Evolutionary conservation across 2,888 invertebrate genomes (phyloP).

Genomic region (Heterodera filipjevi): DNA sequence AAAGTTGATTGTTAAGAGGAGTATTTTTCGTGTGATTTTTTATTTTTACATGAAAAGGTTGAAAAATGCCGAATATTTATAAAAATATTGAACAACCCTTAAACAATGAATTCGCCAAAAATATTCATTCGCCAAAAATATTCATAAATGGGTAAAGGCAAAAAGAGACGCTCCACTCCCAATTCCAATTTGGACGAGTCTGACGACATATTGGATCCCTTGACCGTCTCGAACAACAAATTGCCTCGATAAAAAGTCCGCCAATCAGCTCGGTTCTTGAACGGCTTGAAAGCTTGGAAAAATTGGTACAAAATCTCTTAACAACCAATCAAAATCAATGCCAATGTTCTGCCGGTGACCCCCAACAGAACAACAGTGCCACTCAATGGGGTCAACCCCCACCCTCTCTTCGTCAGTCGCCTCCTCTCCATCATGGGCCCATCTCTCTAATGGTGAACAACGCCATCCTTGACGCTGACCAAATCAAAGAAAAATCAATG

Average conservation of each 20-base stretch:
- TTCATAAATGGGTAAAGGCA: not conserved
- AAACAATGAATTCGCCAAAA: too few species aligned
- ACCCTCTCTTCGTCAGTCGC: not conserved
- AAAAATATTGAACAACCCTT: too few species aligned
- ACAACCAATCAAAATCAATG: not conserved
- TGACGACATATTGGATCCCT: not conserved
- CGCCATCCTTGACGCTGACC: not conserved
- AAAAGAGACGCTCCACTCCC: not conserved
- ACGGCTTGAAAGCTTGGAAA: not conserved
- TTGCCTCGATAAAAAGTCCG: not conserved
- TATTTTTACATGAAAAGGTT: too few species aligned
- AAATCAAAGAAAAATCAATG: not conserved
- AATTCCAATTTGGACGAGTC: not conserved
- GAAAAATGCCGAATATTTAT: too few species aligned
- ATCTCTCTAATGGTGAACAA: not conserved
- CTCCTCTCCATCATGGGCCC: not conserved
- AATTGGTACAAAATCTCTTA: not conserved
- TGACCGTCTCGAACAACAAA: not conserved
- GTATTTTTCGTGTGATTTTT: too few species aligned
- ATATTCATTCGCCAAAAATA: too few species aligned
- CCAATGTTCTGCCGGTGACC: not conserved
- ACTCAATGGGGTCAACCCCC: not conserved
- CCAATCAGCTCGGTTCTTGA: not conserved
- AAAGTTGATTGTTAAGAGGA: too few species aligned
- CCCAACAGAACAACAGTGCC: not conserved